These are phyloP conservation scores for Lithophane leautieri DNA, from an alignment of 2,888 invertebrate genomes.

Conservation along the genomic window DNA sequence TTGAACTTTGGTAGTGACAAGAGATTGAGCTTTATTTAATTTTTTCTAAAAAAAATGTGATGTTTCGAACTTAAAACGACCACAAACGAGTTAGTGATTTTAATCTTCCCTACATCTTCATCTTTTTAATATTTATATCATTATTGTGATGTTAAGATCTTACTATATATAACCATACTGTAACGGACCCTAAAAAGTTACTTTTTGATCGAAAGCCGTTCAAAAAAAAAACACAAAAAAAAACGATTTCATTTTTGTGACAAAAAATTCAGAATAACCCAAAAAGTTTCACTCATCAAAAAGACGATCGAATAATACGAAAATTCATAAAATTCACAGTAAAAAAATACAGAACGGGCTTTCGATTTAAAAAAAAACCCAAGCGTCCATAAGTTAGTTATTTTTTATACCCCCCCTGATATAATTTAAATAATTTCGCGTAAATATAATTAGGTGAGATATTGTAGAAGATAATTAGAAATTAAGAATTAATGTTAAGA, in stretches of 20 bases:
- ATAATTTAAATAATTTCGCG: conserved; percentile 65
- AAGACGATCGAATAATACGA: not conserved
- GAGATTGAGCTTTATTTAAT: conserved; percentile 57
- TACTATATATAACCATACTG: conserved; percentile 63
- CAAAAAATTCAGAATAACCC: not conserved
- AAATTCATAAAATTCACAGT: not conserved
- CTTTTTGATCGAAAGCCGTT: conserved; percentile 50
- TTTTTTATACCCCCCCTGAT: conserved; percentile 67
- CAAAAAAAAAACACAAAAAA: conserved; percentile 6
- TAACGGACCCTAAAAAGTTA: conserved; percentile 39
- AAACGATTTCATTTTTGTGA: not conserved
- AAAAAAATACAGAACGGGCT: conserved; percentile 14
- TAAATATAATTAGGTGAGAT: conserved; percentile 62
- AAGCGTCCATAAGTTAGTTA: conserved; percentile 60
- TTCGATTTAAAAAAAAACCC: conserved; percentile 54
- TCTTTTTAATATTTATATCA: conserved; percentile 68
- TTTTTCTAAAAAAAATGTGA: conserved; percentile 62
- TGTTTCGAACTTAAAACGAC: conserved; percentile 69
- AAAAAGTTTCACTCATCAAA: conserved; percentile 11
- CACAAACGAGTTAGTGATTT: conserved; percentile 69
- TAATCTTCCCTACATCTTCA: conserved; percentile 66
- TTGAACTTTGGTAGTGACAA: conserved; percentile 58
- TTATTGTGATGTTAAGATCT: conserved; percentile 65
- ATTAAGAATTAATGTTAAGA: conserved; percentile 57
- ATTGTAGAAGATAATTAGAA: conserved; percentile 61